These are phyloP conservation scores for Hypercompe scribonia DNA, from an alignment of 2,888 invertebrate species.

Conservation along the genomic window DNA sequence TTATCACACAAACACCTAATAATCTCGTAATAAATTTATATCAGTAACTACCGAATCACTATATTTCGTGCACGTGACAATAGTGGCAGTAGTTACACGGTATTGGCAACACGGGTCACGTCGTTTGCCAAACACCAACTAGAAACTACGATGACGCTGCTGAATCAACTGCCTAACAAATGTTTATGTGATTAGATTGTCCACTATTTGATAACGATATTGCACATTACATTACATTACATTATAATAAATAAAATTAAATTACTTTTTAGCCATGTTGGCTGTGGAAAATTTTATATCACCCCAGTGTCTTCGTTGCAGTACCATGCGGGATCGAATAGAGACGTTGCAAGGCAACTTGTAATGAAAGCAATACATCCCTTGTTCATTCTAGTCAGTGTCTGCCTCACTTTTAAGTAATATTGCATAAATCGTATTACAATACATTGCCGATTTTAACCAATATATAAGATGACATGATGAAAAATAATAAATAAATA, in stretches of 20 bases:
- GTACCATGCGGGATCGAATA: too few species aligned
- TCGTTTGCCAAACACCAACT: slow-evolving; percentile 62
- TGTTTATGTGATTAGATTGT: slow-evolving; percentile 26
- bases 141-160: slow-evolving; percentile 43
- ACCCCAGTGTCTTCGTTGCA: too few species aligned
- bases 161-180: slow-evolving; percentile 42
- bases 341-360: too few species aligned
- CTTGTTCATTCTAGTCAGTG: neutral
- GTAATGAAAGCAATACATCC: too few species aligned
- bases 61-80: slow-evolving; percentile 42
- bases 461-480: too few species aligned
- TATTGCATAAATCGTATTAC: neutral
- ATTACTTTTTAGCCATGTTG: neutral
- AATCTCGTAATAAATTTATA: slow-evolving; percentile 38
- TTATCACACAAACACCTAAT: slow-evolving; percentile 32
- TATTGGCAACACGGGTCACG: slow-evolving; percentile 61
- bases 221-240: too few species aligned
- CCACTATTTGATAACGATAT: neutral
- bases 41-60: slow-evolving; percentile 28
- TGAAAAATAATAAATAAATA: too few species aligned
- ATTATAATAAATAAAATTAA: neutral
- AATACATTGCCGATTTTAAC: too few species aligned
- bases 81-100: slow-evolving; percentile 49
- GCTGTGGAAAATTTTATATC: too few species aligned
- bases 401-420: neutral